Evolutionary conservation across 2,113 vertebrate species (phyloP).

Genomic region (Rhabdornis inornatus): DNA sequence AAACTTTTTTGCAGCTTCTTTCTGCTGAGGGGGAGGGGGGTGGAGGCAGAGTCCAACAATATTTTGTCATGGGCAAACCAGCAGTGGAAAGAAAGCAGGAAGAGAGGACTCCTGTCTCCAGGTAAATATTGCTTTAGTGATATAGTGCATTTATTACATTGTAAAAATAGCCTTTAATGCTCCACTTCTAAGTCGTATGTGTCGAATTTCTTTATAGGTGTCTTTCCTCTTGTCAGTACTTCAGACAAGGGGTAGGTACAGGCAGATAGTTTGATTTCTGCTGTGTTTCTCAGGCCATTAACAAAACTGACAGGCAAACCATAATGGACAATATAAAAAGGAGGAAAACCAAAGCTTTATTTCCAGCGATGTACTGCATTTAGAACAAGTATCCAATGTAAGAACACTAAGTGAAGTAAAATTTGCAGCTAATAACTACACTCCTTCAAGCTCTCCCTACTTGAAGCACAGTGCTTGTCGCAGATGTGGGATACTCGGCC

Average conservation of each 20-base stretch:
- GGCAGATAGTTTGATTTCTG: neutral
- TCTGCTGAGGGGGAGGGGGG: neutral
- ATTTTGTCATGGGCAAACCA: neutral
- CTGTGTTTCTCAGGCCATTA: neutral
- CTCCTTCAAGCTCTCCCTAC: neutral
- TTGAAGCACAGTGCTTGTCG: accelerated
- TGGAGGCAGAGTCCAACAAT: neutral
- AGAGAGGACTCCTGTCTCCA: neutral
- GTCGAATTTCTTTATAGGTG: neutral
- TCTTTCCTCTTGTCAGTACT: neutral
- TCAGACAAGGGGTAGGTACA: neutral
- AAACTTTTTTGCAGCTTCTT: neutral
- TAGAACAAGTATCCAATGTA: neutral
- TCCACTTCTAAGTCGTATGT: neutral
- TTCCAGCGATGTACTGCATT: neutral
- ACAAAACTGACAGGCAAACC: neutral
- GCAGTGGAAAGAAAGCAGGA: neutral
- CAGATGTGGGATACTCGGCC: accelerated
- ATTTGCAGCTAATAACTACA: neutral
- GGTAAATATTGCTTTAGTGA: neutral
- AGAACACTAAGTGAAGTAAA: neutral
- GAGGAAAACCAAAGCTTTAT: neutral
- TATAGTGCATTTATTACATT: neutral
- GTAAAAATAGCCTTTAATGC: neutral
- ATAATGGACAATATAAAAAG: neutral